Percentiles rank a stretch among this genome's conserved stretches.
Conservation (phyloP, 2,113 vertebrate genomes). For the Natator depressus region DNA sequence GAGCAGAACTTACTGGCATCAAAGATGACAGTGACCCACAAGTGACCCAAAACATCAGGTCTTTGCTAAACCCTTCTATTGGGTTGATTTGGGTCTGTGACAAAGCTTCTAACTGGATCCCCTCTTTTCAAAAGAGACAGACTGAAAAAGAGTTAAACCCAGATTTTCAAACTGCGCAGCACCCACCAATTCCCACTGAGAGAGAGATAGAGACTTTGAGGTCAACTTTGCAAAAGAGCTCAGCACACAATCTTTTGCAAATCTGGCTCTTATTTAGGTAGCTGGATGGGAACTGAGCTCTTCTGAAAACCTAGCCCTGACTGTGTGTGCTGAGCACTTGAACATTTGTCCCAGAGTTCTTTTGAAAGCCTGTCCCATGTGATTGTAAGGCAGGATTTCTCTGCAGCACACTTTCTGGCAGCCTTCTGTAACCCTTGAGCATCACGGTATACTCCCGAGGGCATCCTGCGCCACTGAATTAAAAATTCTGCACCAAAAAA, state of each 20-base stretch:
- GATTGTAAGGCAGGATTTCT: not conserved
- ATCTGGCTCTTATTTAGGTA: not conserved
- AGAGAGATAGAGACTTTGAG: not conserved
- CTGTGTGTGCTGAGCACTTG: not conserved
- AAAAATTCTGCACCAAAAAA: no score
- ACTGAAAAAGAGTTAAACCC: not conserved
- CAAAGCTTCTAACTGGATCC: not conserved
- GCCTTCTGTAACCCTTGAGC: not conserved
- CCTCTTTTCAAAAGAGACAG: not conserved
- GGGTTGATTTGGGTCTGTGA: not conserved
- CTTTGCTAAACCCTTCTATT: not conserved
- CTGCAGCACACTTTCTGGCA: not conserved
- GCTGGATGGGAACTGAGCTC: not conserved
- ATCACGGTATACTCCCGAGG: no score
- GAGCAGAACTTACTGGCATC: not conserved
- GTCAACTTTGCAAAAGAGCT: not conserved
- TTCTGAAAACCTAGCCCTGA: not conserved
- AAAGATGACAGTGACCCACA: not conserved
- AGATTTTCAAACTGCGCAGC: not conserved
- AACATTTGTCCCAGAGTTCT: not conserved
- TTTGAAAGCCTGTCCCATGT: not conserved
- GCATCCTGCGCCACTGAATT: no score
- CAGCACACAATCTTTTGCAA: not conserved
- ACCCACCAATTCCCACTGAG: not conserved
- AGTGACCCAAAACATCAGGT: not conserved